Evolutionary conservation across 2,113 vertebrate species (phyloP), one percentile per base, ranked within the genome.

Genomic region (Crotophaga sulcirostris): DNA sequence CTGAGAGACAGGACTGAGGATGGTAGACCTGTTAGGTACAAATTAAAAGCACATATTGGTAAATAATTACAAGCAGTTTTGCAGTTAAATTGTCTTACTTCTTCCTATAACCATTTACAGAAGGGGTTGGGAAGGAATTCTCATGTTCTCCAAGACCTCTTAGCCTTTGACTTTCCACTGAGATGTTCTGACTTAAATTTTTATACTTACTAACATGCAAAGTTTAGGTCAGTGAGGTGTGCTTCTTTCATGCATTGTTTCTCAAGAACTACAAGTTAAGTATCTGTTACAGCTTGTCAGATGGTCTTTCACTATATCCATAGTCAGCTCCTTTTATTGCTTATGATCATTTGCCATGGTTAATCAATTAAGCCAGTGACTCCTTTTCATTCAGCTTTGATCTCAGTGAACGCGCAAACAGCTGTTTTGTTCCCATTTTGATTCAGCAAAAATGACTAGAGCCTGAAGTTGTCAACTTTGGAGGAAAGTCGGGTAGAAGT

Each of bases 31-130:
- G 33, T 23, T 81, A 75, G 64, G 52, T 63, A 92, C 60, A 89
- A 83, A 89, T 78, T 86, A 80, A 93, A 94, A 94, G 16, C 11
- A 20, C 20, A 4, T 75, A 66, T 73, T 60, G 10, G 76, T 89
- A 88, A 94, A 95, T 77, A 80, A 86, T 90, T 95, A 77, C 72
- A 89, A 81, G 64, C 21, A 75, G 59, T 70, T 93, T 59, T 67
- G 52, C 33, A 54, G 59, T 86, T 76, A 84, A 69, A 52, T 59
- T 55, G 25, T 77, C 51, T 86, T 66, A 29, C 29, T 63, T 33
- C 33, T 59, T 77, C 42, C 9, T 25, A n/a, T 44, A 90, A 81
- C 33, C 29, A 49, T 33, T 75, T 80, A 69, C 3, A 0, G 36
- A 34, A 77, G 20, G 12, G 7, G 10, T 31, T 76, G 24, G 36